Conservation (phyloP, 2,888 invertebrate genomes). For the Blera fallax region DNA sequence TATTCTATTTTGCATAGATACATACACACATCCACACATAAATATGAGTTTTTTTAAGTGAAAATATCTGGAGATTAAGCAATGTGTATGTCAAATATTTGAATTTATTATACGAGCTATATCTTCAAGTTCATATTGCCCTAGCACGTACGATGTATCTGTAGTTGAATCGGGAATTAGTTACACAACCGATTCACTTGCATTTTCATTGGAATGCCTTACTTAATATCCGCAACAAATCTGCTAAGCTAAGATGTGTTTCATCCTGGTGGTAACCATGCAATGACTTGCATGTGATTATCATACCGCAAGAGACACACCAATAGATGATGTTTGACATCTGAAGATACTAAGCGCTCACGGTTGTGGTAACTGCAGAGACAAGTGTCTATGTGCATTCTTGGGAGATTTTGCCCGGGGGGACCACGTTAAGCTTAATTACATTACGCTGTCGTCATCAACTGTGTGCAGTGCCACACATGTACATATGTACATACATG, state of each 20-base stretch:
- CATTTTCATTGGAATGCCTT: constrained; percentile 58
- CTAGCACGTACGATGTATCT: too few relatives aligned
- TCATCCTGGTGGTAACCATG: constrained; percentile 13
- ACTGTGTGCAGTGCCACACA: neutral
- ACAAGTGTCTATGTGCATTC: constrained; percentile 37
- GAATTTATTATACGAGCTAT: neutral
- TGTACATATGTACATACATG: neutral
- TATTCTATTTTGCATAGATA: constrained; percentile 5
- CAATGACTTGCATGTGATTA: constrained; percentile 19
- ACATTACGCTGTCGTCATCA: constrained; percentile 44
- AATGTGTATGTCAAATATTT: constrained; percentile 7
- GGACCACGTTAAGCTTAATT: neutral
- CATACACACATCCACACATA: too few relatives aligned
- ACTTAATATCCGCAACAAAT: constrained; percentile 53
- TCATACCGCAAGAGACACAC: neutral
- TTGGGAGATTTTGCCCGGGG: constrained; percentile 2
- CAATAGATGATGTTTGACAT: constrained; percentile 22
- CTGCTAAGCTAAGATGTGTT: constrained; percentile 6
- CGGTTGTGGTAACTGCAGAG: neutral
- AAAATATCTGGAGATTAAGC: constrained; percentile 44
- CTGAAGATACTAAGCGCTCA: constrained; percentile 35
- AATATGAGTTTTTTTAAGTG: neutral
- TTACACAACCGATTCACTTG: constrained; percentile 51
- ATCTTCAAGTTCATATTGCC: constrained; percentile 56
- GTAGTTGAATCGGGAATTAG: neutral